A percentile compares a stretch with the other conserved stretches of the same genome.
Conservation (phyloP, 2,888 invertebrate genomes). For the Eristalis arbustorum region DNA sequence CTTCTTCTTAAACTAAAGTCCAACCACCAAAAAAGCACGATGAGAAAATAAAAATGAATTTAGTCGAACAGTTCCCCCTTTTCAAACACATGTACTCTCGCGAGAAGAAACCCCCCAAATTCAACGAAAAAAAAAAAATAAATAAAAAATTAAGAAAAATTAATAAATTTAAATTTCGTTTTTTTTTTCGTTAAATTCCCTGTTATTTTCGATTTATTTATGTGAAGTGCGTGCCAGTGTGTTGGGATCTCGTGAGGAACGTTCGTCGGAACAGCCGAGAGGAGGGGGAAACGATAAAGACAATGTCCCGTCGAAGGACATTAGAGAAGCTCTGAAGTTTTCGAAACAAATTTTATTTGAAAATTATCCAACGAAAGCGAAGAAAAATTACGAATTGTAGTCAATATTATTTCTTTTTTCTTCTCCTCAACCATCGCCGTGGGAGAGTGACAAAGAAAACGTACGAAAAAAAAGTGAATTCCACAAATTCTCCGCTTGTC, state of each 20-base stretch:
- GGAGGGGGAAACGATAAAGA: not conserved
- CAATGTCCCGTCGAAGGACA: conserved; percentile 25
- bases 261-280: not conserved
- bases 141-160: too few species aligned
- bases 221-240: not conserved
- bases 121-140: not conserved
- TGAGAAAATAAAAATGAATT: conserved; percentile 66
- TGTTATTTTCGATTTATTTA: not conserved
- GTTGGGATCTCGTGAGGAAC: not conserved
- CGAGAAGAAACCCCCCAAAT: conserved; percentile 9
- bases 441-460: conserved; percentile 22
- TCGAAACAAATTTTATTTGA: not conserved
- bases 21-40: conserved; percentile 2
- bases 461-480: conserved; percentile 6
- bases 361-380: conserved; percentile 5
- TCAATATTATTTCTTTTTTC: conserved; percentile 8
- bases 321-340: not conserved
- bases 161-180: not conserved
- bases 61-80: conserved; percentile 64
- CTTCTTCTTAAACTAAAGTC: not conserved
- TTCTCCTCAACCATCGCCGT: not conserved
- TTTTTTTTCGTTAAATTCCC: too few species aligned
- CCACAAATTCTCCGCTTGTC: conserved; percentile 22
- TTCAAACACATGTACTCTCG: conserved; percentile 60
- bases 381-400: conserved; percentile 1